These are phyloP conservation scores for Mythimna lalbum DNA, from an alignment of 2,888 invertebrate species.

Conservation along the genomic window DNA sequence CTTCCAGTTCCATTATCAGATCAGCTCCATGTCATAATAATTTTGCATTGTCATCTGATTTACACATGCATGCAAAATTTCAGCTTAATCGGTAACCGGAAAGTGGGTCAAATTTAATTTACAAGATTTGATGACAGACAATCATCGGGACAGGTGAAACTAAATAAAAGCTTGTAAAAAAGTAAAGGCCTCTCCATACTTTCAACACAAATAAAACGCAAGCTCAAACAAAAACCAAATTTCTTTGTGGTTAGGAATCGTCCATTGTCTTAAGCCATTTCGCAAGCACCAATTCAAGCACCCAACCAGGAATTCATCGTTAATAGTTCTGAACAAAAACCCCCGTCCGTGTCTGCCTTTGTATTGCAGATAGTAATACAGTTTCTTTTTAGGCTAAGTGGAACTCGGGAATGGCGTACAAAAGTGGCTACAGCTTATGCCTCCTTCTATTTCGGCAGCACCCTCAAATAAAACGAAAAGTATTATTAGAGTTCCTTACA, in stretches of 20 bases:
- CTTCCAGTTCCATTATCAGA: no score
- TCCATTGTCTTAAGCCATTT: background rate
- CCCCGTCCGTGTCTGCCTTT: constrained; percentile 7
- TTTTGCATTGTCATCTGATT: no score
- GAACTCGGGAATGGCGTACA: constrained; percentile 1
- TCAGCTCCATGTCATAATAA: no score
- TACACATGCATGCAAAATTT: no score
- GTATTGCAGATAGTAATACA: constrained; percentile 5
- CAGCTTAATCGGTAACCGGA: no score
- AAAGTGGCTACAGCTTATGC: constrained; percentile 9
- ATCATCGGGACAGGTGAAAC: no score
- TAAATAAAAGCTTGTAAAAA: no score
- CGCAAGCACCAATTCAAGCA: background rate
- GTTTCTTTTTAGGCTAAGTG: constrained; percentile 43
- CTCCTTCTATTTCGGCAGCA: background rate
- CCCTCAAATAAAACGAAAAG: constrained; percentile 40
- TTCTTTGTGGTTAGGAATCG: background rate
- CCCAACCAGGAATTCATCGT: constrained; percentile 1
- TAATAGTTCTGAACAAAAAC: constrained; percentile 10
- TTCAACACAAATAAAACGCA: no score
- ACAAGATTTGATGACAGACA: no score
- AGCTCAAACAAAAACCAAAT: background rate
- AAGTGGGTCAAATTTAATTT: no score
- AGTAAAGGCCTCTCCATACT: no score
- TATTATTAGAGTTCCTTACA: background rate